These are phyloP conservation scores for Aphodius sticticus DNA, from an alignment of 2,888 invertebrate genomes.

Conservation along the genomic window DNA sequence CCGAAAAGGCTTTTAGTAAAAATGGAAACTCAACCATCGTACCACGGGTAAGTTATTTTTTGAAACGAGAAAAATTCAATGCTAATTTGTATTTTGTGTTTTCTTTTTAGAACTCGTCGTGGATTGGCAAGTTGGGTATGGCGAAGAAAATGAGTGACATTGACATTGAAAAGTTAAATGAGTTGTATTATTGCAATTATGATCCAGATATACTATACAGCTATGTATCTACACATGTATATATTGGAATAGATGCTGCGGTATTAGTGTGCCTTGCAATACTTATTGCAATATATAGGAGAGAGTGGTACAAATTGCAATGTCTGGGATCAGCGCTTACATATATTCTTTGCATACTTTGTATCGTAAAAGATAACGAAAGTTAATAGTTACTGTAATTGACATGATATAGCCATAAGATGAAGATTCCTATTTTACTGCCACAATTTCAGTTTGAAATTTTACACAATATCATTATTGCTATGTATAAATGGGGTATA, in stretches of 20 bases:
- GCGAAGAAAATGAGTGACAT: constrained; percentile 21
- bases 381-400: too few relatives aligned
- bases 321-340: too few relatives aligned
- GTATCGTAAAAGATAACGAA: too few relatives aligned
- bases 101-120: neutral
- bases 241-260: neutral
- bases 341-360: too few relatives aligned
- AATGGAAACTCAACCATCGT: constrained; percentile 72
- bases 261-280: too few relatives aligned
- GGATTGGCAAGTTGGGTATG: constrained; percentile 17
- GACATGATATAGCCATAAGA: too few relatives aligned
- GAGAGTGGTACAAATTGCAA: too few relatives aligned
- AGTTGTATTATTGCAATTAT: constrained; percentile 25
- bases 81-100: neutral
- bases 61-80: neutral
- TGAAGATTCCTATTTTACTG: too few relatives aligned
- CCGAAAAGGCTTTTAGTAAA: constrained; percentile 71
- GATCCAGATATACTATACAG: neutral
- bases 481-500: too few relatives aligned
- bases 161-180: constrained; percentile 30
- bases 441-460: too few relatives aligned
- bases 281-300: too few relatives aligned
- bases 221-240: neutral
- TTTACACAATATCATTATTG: too few relatives aligned
- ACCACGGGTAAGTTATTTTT: constrained; percentile 13